Percentiles rank a stretch among this genome's conserved stretches.
These are phyloP conservation scores for Sinocyclocheilus grahami DNA, from an alignment of 2,113 vertebrate genomes.

Conservation along the genomic window DNA sequence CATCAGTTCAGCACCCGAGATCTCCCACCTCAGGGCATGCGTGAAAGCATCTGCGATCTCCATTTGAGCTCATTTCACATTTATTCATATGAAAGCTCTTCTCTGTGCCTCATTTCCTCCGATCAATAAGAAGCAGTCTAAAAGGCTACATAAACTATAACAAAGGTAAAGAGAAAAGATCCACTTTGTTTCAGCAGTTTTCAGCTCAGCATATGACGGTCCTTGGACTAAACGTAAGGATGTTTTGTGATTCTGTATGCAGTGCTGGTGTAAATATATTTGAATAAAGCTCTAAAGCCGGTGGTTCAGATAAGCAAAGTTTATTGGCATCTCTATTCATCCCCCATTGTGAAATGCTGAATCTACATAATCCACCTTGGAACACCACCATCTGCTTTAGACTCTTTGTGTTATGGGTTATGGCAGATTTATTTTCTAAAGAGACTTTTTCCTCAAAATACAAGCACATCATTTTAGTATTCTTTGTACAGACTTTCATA, in stretches of 20 bases:
- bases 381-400: neutral
- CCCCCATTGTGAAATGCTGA: neutral
- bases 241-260: neutral
- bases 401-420: constrained; percentile 2
- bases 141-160: neutral
- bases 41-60: constrained; percentile 21
- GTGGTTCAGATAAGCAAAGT: constrained; percentile 18
- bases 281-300: neutral
- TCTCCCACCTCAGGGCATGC: constrained; percentile 2
- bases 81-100: constrained; percentile 36
- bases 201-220: neutral
- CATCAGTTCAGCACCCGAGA: constrained; percentile 26
- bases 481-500: neutral
- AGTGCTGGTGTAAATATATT: neutral
- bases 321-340: constrained; percentile 34
- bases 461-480: neutral
- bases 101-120: constrained; percentile 29
- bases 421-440: constrained; percentile 21
- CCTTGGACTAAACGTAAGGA: neutral
- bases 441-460: neutral
- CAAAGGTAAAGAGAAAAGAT: neutral
- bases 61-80: constrained; percentile 14
- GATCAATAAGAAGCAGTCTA: neutral
- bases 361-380: constrained; percentile 16
- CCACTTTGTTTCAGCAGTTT: neutral